Percentiles rank a stretch among this genome's conserved stretches.
These are phyloP conservation scores for Pimephales promelas DNA, from an alignment of 2,113 vertebrate species.

Conservation along the genomic window DNA sequence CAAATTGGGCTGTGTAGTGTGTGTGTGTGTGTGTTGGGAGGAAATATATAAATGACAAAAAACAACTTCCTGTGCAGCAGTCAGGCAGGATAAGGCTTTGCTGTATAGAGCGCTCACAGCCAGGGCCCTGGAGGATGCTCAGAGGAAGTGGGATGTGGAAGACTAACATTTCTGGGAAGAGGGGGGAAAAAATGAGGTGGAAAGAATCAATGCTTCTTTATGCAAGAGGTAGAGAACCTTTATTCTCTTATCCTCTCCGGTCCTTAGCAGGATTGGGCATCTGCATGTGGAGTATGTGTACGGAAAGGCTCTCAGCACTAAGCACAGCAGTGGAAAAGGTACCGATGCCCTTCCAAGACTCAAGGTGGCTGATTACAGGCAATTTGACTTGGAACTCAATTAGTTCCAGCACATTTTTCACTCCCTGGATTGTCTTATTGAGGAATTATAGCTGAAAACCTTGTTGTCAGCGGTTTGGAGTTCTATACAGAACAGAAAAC, in stretches of 20 bases:
- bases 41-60: constrained; percentile 55
- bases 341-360: constrained; percentile 6
- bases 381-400: constrained; percentile 29
- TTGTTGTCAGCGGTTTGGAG: not conserved
- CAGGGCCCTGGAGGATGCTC: constrained; percentile 43
- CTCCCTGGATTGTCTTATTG: constrained; percentile 10
- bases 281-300: constrained; percentile 28
- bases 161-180: constrained; percentile 49
- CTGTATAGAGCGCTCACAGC: constrained; percentile 36
- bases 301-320: not conserved
- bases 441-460: constrained; percentile 7
- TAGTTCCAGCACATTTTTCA: constrained; percentile 33
- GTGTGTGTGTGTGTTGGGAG: constrained; percentile 34
- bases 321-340: constrained; percentile 26
- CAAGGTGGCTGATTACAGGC: constrained; percentile 27
- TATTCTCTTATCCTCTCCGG: not conserved
- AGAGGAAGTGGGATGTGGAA: constrained; percentile 51
- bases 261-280: not conserved
- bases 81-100: constrained; percentile 52
- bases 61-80: constrained; percentile 61
- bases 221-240: constrained; percentile 17
- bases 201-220: constrained; percentile 41
- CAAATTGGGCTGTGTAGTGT: constrained; percentile 12
- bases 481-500: not conserved
- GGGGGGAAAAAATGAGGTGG: not conserved